Conservation (phyloP, 1,140 invertebrate species). For the Aphaenogaster rudis region DNA sequence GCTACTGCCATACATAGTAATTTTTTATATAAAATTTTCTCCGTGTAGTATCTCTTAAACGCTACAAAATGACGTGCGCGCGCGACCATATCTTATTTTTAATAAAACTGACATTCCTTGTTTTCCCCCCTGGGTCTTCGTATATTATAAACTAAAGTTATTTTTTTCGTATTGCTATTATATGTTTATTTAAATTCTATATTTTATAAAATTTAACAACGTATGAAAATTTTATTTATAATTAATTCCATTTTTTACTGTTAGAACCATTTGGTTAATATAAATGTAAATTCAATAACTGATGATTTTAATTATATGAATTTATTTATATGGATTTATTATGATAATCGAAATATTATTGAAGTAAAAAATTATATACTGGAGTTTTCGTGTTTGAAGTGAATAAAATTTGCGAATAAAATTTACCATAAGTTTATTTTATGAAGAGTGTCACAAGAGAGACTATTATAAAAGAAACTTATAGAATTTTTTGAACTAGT, state of each 20-base stretch:
- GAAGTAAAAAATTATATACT: background rate
- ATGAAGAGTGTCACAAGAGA: background rate
- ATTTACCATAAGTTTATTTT: slow-evolving; percentile 2
- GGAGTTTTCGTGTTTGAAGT: background rate
- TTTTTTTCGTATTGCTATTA: background rate
- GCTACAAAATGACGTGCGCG: too few species aligned
- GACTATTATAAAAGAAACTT: slow-evolving; percentile 11
- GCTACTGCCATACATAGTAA: too few species aligned
- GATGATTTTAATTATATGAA: background rate
- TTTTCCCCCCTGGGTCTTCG: too few species aligned
- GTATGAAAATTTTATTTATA: background rate
- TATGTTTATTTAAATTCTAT: background rate
- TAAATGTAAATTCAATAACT: background rate
- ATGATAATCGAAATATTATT: background rate
- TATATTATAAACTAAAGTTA: background rate
- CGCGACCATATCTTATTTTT: too few species aligned
- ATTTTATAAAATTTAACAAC: background rate
- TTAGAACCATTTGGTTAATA: background rate
- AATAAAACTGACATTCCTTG: too few species aligned
- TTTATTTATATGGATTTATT: slow-evolving; percentile 8
- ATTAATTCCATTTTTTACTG: background rate
- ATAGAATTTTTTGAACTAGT: slow-evolving; percentile 6
- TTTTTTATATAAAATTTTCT: too few species aligned
- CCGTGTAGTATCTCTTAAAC: too few species aligned
- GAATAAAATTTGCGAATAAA: background rate